phyloP scores from a whole-genome alignment of 2,888 invertebrate genomes.

The Harpalus rufipes region DNA sequence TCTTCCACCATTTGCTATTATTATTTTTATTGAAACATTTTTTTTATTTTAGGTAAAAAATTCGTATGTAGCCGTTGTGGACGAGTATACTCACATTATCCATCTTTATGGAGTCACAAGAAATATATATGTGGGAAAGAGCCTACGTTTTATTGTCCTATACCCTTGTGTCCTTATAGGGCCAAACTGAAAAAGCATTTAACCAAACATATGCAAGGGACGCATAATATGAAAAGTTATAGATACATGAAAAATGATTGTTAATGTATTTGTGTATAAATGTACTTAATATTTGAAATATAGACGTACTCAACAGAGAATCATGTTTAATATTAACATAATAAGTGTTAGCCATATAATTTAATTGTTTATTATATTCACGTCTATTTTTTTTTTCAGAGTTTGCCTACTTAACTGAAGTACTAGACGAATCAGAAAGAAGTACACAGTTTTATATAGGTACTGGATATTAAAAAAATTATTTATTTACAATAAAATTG shows the following conservation, averaged over 20 bases:
- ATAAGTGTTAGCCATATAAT: neutral
- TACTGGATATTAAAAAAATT: neutral
- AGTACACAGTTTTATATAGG: no score
- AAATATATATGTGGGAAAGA: constrained; percentile 76
- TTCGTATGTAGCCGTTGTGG: constrained; percentile 47
- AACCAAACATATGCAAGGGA: constrained; percentile 32
- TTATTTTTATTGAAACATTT: neutral
- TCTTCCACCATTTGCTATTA: neutral
- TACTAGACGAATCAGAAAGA: no score
- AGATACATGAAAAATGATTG: neutral
- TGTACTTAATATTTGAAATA: constrained; percentile 17
- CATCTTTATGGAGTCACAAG: constrained; percentile 70
- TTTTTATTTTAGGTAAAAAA: constrained; percentile 1
- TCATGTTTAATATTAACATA: neutral
- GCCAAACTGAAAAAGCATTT: constrained; percentile 70
- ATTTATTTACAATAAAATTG: neutral
- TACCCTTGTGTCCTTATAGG: constrained; percentile 74
- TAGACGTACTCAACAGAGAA: neutral
- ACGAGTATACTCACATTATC: constrained; percentile 52
- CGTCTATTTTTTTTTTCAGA: neutral
- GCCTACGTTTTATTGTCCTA: constrained; percentile 75
- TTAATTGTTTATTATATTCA: no score
- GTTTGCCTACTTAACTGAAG: neutral
- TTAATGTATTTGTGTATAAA: constrained; percentile 9
- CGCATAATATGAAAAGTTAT: constrained; percentile 34